Base-by-base conservation (phyloP, 2,888 invertebrate genomes). In the Drosophila longiperda region DNA sequence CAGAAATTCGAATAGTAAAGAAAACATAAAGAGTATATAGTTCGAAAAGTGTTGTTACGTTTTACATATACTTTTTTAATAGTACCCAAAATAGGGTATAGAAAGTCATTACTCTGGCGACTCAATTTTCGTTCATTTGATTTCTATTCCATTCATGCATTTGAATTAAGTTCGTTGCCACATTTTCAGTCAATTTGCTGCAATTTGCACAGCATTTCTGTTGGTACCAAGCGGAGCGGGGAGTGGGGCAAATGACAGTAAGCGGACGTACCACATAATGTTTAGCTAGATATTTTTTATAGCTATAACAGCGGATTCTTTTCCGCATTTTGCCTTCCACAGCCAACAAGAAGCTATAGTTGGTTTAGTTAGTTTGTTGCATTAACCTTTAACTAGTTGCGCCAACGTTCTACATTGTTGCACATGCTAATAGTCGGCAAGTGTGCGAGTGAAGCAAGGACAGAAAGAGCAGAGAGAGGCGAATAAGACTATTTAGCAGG, bases 171-270 rank as follows among this genome's bases (percentile, higher is more conserved):
- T 79, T 83, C 63, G 72, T 64, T 78, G 59, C 55, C 77, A 63
- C 77, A 71, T 65, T 76, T 75, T 63, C 48, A 82, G 83, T 80
- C 66, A 90, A 85, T 90, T 90, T 86, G 66, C 60, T 82, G 77
- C 80, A 80, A 75, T 82, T 87, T 80, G 68, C 78, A 74, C 40
- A 74, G 61, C 49, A 42, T n/a, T n/a, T 26, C 12, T 11, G 36
- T 34, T 11, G 59, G 11, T 23, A 17, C 17, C 11, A n/a, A 33
- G 3, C 15, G 33, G 20, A 11, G 32, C 9, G n/a, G n/a, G 42
- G 26, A 26, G 32, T 29, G 48, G 9, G 62, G 15, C 15, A 48
- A 23, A 48, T 70, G 53, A 36, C 55, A 50, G 54, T 42, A 57
- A 70, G 73, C 78, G 50, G 62, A 72, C 57, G 66, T 40, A 55